phyloP scores from a whole-genome alignment of 1,140 invertebrate genomes.

The Ylistrum balloti region DNA sequence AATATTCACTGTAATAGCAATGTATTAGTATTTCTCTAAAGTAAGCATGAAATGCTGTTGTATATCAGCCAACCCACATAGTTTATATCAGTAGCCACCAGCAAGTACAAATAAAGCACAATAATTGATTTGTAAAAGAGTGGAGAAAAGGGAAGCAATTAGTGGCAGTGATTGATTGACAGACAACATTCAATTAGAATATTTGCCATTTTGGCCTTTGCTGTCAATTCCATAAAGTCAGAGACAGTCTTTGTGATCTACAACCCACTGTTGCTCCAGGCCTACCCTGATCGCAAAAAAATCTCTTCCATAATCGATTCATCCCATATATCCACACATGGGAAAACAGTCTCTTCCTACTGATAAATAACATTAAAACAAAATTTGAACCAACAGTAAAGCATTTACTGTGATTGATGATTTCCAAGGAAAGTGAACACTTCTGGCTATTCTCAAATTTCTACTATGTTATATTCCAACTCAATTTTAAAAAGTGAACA shows the following conservation, averaged over 20 bases:
- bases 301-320: neutral
- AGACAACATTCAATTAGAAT: conserved; percentile 29
- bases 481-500: neutral
- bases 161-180: conserved; percentile 18
- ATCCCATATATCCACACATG: conserved; percentile 5
- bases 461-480: neutral
- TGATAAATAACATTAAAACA: conserved; percentile 3
- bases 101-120: neutral
- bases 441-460: conserved; percentile 27
- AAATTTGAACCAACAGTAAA: neutral
- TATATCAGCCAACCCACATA: neutral
- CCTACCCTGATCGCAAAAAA: neutral
- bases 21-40: neutral
- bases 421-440: conserved; percentile 1
- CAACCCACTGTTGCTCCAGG: neutral
- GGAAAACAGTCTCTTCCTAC: neutral
- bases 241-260: conserved; percentile 17
- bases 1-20: neutral
- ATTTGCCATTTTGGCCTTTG: conserved; percentile 26
- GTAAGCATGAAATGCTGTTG: neutral
- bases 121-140: conserved; percentile 28
- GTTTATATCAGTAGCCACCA: neutral
- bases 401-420: neutral
- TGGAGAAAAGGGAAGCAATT: conserved; percentile 18
- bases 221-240: neutral